Base-by-base conservation (phyloP, 2,797 vertebrate species). In the Atherinosoma microstoma region DNA sequence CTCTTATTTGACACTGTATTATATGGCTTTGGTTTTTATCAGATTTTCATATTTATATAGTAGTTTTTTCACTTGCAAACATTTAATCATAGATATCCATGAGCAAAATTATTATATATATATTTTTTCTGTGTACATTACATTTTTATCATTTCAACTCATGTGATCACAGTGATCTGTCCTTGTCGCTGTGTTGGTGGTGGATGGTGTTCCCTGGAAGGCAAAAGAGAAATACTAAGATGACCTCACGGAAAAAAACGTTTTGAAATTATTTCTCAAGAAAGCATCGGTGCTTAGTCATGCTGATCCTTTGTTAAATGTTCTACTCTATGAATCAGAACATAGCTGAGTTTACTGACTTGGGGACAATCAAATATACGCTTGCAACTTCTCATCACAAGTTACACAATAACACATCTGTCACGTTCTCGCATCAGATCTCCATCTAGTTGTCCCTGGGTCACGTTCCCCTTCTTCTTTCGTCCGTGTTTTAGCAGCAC, bases 381-480 rank as follows among this genome's bases (percentile, higher is more conserved):
- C 30, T 68, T 67, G 54, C 53, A 60, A 4, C 34, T 9, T 35
- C 64, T 67, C 36, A 59, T 70, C 32, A 34, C 29, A 58, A 58
- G n/a, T n/a, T n/a, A 72, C 66, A 75, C 58, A 74, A 73, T 63
- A 71, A 76, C 3, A 67, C 49, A 4, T 40, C 5, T 0, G 67
- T 85, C 67, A 79, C 10, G 29, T 75, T 83, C 40, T 64, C 27
- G 42, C 64, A 57, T 70, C 66, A 73, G 30, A 59, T 63, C 38
- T 63, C 34, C 11, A 42, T 71, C 64, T 62, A 63, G 58, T 36
- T 73, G 49, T 42, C 20, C 54, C 66, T 58, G 36, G 67, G 72
- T 82, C 80, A 82, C 42, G 49, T 73, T 74, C 60, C 16, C 3
- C 20, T 64, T 36, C 36, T 65, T 77, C 22, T 10, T 45, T 38